Percentiles rank a stretch among this genome's conserved stretches.
Evolutionary conservation across 35 echinoderm and acorn worm genomes (phyloP).

Genomic region (Heliocidaris erythrogramma): DNA sequence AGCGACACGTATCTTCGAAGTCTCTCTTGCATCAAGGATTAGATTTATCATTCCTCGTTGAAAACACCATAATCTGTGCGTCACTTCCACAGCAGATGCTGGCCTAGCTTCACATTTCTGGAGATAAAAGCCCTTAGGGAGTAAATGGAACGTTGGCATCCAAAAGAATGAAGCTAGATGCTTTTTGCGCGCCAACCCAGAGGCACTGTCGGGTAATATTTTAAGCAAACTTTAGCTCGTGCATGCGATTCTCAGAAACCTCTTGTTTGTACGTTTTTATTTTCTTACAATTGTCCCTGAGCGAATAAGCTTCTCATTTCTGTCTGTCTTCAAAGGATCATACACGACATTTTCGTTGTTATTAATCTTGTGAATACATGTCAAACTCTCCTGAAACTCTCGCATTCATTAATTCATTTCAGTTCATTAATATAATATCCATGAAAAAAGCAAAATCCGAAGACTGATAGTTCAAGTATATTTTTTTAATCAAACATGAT

Average conservation of each 20-base stretch:
- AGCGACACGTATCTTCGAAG: not conserved
- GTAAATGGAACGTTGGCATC: not conserved
- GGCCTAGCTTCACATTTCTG: not conserved
- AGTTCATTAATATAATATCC: no score
- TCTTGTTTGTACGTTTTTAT: not conserved
- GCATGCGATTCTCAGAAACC: not conserved
- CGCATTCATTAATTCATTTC: no score
- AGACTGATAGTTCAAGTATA: no score
- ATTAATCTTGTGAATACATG: not conserved
- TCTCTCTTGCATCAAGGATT: not conserved
- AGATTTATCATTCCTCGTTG: not conserved
- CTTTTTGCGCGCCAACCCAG: not conserved
- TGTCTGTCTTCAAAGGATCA: not conserved
- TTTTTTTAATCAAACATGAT: no score
- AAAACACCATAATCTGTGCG: slow-evolving; percentile 10
- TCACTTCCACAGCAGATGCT: not conserved
- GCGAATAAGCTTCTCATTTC: not conserved
- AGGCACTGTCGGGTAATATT: slow-evolving; percentile 9
- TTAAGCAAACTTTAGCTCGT: not conserved
- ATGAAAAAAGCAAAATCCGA: no score
- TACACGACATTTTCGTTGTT: not conserved
- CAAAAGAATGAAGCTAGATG: not conserved
- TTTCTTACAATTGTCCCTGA: not conserved
- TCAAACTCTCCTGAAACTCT: not conserved
- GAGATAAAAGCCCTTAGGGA: slow-evolving; percentile 16